Conservation (phyloP, 2,888 invertebrate species). For the Lissocephala sabroskyi region DNA sequence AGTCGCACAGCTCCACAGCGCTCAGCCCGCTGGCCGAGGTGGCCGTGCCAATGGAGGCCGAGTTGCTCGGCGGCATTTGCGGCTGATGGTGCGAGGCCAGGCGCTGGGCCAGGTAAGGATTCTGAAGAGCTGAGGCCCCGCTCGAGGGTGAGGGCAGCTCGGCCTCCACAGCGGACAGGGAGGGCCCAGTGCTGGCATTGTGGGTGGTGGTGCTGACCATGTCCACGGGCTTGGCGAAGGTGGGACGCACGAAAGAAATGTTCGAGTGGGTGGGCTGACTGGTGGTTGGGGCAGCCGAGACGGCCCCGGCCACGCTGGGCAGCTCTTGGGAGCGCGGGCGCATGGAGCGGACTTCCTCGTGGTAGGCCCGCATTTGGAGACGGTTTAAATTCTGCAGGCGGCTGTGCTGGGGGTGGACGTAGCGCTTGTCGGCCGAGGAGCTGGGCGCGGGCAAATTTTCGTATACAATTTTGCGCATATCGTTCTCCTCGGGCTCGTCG, state of each 20-base stretch:
- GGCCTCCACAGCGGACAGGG: slow-evolving; percentile 11
- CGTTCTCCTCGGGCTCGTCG: slow-evolving; percentile 47
- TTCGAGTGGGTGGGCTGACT: slow-evolving; percentile 55
- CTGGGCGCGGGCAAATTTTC: slow-evolving; percentile 22
- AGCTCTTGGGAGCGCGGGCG: slow-evolving; percentile 57
- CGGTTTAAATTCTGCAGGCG: slow-evolving; percentile 49
- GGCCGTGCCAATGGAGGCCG: slow-evolving; percentile 17
- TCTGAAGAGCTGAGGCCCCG: background rate
- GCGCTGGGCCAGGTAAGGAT: slow-evolving; percentile 32
- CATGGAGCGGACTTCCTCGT: slow-evolving; percentile 50
- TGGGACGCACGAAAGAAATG: slow-evolving; percentile 66
- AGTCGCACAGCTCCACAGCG: slow-evolving; percentile 62
- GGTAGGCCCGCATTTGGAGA: slow-evolving; percentile 49
- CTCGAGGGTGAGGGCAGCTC: slow-evolving; percentile 27
- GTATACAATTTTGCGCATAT: slow-evolving; percentile 45
- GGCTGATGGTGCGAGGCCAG: slow-evolving; percentile 33
- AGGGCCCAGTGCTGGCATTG: slow-evolving; percentile 3
- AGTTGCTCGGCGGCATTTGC: slow-evolving; percentile 14
- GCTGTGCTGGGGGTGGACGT: slow-evolving; percentile 30
- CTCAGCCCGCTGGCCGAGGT: slow-evolving; percentile 12
- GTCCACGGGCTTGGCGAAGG: slow-evolving; percentile 58
- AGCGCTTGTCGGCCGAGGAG: slow-evolving; percentile 36
- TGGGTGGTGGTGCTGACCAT: slow-evolving; percentile 65
- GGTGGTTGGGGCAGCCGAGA: slow-evolving; percentile 21
- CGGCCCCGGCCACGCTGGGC: slow-evolving; percentile 26